Conservation (phyloP, 92 coral and sea anemone species). For the Palythoa heliodiscus region DNA sequence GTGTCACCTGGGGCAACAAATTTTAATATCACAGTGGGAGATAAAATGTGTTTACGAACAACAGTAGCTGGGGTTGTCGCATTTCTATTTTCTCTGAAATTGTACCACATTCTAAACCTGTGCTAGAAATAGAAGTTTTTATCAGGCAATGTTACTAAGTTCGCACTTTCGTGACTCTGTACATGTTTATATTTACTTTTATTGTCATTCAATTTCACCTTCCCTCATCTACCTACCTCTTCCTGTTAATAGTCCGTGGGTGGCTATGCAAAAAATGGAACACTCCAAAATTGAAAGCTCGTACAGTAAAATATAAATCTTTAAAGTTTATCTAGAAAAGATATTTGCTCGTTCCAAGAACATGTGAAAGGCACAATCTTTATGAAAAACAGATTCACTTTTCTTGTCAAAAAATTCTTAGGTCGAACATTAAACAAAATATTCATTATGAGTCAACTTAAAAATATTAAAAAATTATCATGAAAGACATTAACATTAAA, state of each 20-base stretch:
- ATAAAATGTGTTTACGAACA: no score
- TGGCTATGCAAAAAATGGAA: neutral
- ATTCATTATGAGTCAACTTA: neutral
- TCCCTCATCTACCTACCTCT: neutral
- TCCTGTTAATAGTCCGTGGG: neutral
- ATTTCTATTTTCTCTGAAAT: no score
- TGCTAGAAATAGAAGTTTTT: no score
- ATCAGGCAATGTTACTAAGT: no score
- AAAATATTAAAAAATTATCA: neutral
- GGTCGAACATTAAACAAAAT: neutral
- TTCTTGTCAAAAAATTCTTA: neutral
- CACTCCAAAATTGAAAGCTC: no score
- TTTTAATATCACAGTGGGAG: neutral
- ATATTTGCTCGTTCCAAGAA: neutral
- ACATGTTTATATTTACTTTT: no score
- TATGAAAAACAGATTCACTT: neutral
- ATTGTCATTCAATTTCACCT: neutral
- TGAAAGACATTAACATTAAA: neutral
- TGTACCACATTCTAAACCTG: no score
- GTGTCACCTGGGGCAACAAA: neutral
- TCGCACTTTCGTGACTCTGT: no score
- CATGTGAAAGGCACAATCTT: neutral
- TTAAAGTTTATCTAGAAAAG: neutral
- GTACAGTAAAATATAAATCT: no score
- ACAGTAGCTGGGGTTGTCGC: no score